A percentile compares a stretch with the other conserved stretches of the same genome.
Evolutionary conservation across 2,113 vertebrate species (phyloP).

Genomic region (Cromileptes altivelis): DNA sequence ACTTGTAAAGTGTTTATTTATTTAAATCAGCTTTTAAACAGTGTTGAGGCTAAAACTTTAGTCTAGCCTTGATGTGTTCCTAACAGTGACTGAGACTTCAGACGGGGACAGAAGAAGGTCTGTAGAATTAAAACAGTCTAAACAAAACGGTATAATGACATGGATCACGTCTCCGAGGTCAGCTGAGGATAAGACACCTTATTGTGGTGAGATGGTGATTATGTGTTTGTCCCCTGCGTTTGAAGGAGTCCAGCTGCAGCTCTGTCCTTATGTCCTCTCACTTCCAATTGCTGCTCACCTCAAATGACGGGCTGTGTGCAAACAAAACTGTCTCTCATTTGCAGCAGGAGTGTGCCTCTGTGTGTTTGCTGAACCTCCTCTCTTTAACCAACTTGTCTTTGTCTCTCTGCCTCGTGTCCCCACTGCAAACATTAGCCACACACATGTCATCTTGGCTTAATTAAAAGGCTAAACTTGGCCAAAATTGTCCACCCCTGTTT

Average conservation of each 20-base stretch:
- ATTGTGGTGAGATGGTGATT: constrained; percentile 46
- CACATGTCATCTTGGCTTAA: constrained; percentile 64
- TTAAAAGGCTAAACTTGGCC: constrained; percentile 47
- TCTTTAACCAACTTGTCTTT: constrained; percentile 52
- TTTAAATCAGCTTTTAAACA: background rate
- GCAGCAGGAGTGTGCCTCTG: constrained; percentile 48
- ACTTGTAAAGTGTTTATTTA: background rate
- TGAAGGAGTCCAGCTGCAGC: constrained; percentile 59
- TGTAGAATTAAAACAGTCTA: constrained; percentile 1
- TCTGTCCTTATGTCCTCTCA: constrained; percentile 58
- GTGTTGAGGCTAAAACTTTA: background rate
- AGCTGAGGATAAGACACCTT: constrained; percentile 46
- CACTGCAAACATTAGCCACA: constrained; percentile 43
- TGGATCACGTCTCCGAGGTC: constrained; percentile 13
- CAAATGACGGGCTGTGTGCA: constrained; percentile 60
- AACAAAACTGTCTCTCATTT: constrained; percentile 58
- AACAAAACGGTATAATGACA: constrained; percentile 22
- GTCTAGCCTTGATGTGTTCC: background rate
- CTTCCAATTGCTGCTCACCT: constrained; percentile 49
- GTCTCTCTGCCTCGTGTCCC: constrained; percentile 39
- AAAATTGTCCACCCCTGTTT: background rate
- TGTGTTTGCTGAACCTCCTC: constrained; percentile 47
- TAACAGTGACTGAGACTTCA: background rate
- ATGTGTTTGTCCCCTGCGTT: constrained; percentile 35
- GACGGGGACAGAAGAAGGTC: background rate